These are phyloP conservation scores for Glossosoma conforme DNA, from an alignment of 1,140 invertebrate species.

Conservation along the genomic window DNA sequence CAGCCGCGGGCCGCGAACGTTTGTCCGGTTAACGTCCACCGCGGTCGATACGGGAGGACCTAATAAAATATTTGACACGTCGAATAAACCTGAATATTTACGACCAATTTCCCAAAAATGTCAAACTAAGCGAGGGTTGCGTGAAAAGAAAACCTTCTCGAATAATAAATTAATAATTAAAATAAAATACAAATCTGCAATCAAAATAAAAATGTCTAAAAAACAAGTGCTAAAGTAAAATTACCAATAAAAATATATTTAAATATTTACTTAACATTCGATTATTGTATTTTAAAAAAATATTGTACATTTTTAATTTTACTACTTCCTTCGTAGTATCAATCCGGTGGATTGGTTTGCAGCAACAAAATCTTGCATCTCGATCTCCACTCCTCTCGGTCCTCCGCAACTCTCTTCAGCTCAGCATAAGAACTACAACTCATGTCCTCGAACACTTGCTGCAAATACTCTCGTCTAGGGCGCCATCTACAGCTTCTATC, in stretches of 20 bases:
- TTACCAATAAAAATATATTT: background rate
- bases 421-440: too few relatives aligned
- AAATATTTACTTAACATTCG: background rate
- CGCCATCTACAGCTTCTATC: too few relatives aligned
- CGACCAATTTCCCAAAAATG: constrained; percentile 5
- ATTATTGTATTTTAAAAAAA: background rate
- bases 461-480: too few relatives aligned
- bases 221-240: background rate
- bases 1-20: background rate
- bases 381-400: too few relatives aligned
- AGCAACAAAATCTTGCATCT: too few relatives aligned
- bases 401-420: too few relatives aligned
- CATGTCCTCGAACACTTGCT: too few relatives aligned
- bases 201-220: too few relatives aligned
- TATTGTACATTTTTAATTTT: too few relatives aligned
- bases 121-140: background rate
- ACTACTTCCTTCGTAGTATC: too few relatives aligned
- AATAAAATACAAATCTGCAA: too few relatives aligned
- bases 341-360: too few relatives aligned
- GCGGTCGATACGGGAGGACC: background rate
- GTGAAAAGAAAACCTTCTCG: background rate
- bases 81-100: background rate
- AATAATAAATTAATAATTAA: background rate
- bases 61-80: constrained; percentile 6
- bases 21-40: background rate